phyloP scores from a whole-genome alignment of 1,140 invertebrate species.

The Agrilus planipennis region DNA sequence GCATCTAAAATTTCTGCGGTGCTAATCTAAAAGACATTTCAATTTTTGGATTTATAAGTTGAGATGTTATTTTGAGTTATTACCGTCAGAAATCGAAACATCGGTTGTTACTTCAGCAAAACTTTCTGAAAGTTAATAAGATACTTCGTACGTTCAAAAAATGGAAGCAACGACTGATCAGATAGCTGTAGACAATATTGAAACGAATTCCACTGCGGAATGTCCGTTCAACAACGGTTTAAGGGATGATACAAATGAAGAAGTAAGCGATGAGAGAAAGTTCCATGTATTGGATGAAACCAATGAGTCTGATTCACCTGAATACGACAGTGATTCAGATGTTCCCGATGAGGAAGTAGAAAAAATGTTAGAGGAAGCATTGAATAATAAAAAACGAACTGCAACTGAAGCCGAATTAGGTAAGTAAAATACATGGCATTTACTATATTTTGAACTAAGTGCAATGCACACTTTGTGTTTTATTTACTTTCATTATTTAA shows the following conservation, averaged over 20 bases:
- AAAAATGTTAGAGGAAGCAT: conserved; percentile 74
- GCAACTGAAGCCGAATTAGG: not conserved
- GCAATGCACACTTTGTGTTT: not conserved
- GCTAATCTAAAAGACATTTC: conserved; percentile 28
- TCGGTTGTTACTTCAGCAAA: conserved; percentile 5
- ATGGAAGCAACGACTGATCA: not conserved
- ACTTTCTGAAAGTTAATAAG: not conserved
- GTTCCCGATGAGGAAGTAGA: conserved; percentile 79
- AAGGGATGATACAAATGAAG: conserved; percentile 7
- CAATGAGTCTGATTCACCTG: conserved; percentile 42
- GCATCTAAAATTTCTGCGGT: conserved; percentile 29
- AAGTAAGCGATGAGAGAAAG: conserved; percentile 36
- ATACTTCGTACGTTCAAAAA: not conserved
- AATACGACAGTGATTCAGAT: conserved; percentile 50
- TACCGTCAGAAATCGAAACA: conserved; percentile 23
- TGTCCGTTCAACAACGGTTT: not conserved
- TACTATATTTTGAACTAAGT: not conserved
- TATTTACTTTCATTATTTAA: conserved; percentile 22
- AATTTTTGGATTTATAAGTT: conserved; percentile 26
- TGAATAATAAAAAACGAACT: conserved; percentile 44
- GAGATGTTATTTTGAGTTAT: conserved; percentile 31
- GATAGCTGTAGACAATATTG: conserved; percentile 2
- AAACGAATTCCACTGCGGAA: conserved; percentile 2
- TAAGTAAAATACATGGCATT: not conserved
- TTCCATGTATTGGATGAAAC: conserved; percentile 73